Evolutionary conservation across 30 jellyfish, hydroid and myxozoan genomes (phyloP).

Genomic region (Chironex yamaguchii): DNA sequence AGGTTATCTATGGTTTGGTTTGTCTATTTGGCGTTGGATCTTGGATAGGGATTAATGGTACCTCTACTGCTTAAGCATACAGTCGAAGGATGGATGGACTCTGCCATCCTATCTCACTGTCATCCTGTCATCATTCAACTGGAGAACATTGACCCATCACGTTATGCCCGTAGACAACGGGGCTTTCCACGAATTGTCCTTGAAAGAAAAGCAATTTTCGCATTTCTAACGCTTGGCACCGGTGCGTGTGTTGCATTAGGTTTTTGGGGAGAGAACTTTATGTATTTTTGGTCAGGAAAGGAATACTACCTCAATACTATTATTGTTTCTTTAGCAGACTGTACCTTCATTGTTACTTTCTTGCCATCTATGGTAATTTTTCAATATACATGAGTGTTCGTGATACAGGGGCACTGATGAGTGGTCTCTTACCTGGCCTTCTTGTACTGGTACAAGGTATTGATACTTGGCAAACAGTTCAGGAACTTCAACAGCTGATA

Average conservation of each 20-base stretch:
- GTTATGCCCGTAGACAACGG: constrained; percentile 54
- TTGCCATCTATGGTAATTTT: constrained; percentile 93
- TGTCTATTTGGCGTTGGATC: constrained; percentile 95
- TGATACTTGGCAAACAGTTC: constrained; percentile 15
- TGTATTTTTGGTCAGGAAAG: constrained; percentile 67
- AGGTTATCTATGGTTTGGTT: constrained; percentile 71
- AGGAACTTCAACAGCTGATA: constrained; percentile 5
- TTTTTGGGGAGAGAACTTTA: constrained; percentile 84
- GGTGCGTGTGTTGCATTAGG: constrained; percentile 73
- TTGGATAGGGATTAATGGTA: constrained; percentile 97
- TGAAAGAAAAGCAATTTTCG: constrained; percentile 75
- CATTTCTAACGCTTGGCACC: constrained; percentile 64
- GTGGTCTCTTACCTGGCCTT: constrained; percentile 91
- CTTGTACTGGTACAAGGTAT: constrained; percentile 92
- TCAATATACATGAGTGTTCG: constrained; percentile 78
- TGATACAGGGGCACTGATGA: constrained; percentile 87
- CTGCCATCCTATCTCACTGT: constrained; percentile 90
- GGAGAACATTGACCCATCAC: constrained; percentile 87
- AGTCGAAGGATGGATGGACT: constrained; percentile 87
- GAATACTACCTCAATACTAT: constrained; percentile 74
- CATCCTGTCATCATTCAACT: constrained; percentile 76
- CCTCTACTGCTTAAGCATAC: constrained; percentile 87
- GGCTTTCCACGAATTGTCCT: constrained; percentile 56
- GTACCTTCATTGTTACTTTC: constrained; percentile 96
- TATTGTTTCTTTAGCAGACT: constrained; percentile 90